Conservation (phyloP, 2,113 vertebrate species). For the Chaetorhynchus papuensis region DNA sequence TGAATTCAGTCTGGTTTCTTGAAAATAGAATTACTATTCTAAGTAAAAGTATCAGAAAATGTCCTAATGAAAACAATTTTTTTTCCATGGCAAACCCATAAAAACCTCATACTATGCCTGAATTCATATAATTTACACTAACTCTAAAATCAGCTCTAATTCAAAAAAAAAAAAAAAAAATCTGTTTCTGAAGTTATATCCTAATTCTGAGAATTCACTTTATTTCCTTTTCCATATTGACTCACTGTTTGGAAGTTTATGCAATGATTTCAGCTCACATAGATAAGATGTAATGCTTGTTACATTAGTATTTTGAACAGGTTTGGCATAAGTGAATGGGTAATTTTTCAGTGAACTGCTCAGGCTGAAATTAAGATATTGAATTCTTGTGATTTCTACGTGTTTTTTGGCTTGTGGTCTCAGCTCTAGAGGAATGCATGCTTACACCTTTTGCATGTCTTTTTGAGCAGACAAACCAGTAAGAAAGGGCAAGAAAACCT, state of each 20-base stretch:
- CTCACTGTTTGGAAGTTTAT: neutral
- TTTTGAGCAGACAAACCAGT: neutral
- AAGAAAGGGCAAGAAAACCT: neutral
- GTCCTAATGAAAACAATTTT: neutral
- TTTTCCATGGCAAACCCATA: neutral
- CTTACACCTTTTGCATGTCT: neutral
- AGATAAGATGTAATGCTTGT: neutral
- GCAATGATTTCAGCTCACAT: neutral
- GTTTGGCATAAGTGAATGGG: neutral
- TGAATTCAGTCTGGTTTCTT: neutral
- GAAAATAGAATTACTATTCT: neutral
- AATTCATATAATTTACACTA: neutral
- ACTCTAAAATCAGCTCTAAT: neutral
- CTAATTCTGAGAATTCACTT: neutral
- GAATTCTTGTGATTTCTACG: neutral
- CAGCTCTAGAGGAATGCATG: neutral
- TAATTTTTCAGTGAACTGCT: neutral
- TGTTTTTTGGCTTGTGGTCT: neutral
- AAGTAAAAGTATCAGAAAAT: neutral
- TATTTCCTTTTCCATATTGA: neutral
- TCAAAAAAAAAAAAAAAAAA: neutral
- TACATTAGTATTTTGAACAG: neutral
- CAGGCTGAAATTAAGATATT: neutral
- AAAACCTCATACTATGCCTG: neutral
- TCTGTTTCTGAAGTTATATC: neutral